Evolutionary conservation across 2,888 invertebrate genomes (phyloP), one percentile per base, ranked within the genome.

Genomic region (Parascotia fuliginaria): DNA sequence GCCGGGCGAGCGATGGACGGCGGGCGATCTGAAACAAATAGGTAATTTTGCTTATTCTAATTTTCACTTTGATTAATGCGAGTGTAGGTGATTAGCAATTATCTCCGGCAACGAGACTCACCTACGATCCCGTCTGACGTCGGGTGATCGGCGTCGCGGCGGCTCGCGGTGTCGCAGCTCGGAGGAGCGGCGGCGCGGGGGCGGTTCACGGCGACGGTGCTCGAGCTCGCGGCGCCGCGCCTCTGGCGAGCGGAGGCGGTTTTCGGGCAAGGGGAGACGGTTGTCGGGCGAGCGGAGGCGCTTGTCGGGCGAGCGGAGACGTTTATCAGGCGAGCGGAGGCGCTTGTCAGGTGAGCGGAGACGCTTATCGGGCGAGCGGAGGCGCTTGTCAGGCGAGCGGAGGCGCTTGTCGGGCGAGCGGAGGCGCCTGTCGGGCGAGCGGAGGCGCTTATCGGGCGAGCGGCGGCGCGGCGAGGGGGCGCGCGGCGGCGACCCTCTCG

Each of bases 71-170:
- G n/a, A n/a, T n/a, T n/a, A n/a, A n/a, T n/a, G n/a, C n/a, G n/a
- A n/a, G n/a, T n/a, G n/a, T n/a, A n/a, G n/a, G n/a, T n/a, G n/a
- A n/a, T n/a, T n/a, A n/a, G n/a, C n/a, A n/a, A n/a, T n/a, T n/a
- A n/a, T n/a, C n/a, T n/a, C n/a, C n/a, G n/a, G n/a, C n/a, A n/a
- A 22, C 24, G 6, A 11, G 12, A 11, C 51, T 46, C 46, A 71
- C 33, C 71, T 75, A 7, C 71, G 75, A 14, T 74, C 66, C 9
- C 65, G 48, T 7, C 57, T 52, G 3, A 49, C 27, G 0, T 69
- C 66, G 0, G 52, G 62, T 19, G 61, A 48, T 22, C 60, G 39
- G 9, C 63, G 50, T 1, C 65, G 47, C 9, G 33, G 42, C 0
- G 69, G 64, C 5, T 66, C 40, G 12, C 57, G 45, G 5, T 33